Base-by-base conservation (phyloP, 2,797 vertebrate genomes). In the Sebastes paucispinis region DNA sequence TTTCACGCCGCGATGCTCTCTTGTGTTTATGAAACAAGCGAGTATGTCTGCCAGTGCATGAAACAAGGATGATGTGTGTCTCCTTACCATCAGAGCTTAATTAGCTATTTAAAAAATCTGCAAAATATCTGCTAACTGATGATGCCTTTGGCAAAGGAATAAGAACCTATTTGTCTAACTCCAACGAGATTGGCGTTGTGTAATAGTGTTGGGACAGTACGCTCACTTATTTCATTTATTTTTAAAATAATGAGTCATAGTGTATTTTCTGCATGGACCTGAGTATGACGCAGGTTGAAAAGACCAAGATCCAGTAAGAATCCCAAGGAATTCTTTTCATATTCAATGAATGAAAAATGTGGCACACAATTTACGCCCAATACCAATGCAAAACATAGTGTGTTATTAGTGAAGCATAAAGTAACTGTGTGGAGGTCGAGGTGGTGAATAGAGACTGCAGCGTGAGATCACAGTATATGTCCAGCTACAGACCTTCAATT, bases 1-100 rank as follows among this genome's bases (percentile, higher is more conserved):
- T 98, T 98, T 98, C 96, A 98, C 93, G 94, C 95, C 88, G 80
- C 73, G 89, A 91, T 98, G 97, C 95, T 93, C 94, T 84, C 79
- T 89, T 80, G 93, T 96, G 93, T 96, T 96, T 96, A 96, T 96
- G 89, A 20, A 95, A 92, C 81, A 78, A 80, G 92, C 81, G 91
- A 93, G 74, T 83, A 89, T 85, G 80, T 93, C 93, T 90, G 90
- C 32, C 81, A 81, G 80, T 80, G 86, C 80, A 80, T 88, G 84
- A 85, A 92, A 94, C 76, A 66, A 64, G 83, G 85, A 87, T 83
- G 89, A 88, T 79, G 84, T 82, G 88, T 88, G 83, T 82, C 87
- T 91, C 77, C 73, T 84, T 78, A 87, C 47, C 75, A 52, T 77
- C 86, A 73, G 75, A 74, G 79, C 78, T 83, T 88, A 90, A 91